Evolutionary conservation across 2,113 vertebrate genomes (phyloP), one percentile per base, ranked within the genome.

Genomic region (Melanotaenia duboulayi): DNA sequence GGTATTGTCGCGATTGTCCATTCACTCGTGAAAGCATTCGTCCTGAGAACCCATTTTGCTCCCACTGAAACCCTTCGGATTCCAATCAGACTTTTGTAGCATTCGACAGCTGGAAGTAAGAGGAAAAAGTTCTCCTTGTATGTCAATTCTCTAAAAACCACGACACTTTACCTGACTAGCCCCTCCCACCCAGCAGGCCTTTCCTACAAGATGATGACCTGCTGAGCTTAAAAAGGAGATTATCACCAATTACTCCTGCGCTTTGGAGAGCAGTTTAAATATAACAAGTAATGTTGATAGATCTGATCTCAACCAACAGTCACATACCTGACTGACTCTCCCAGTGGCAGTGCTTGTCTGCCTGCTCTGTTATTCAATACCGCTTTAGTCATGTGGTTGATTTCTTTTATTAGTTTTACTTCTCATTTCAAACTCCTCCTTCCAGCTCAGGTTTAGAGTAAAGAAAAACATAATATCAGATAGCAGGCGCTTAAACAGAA

Each of bases 21-120:
- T 55, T 73, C 84, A 71, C 23, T 78, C 28, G 0, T 42, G 51
- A 64, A 11, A 57, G 14, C 39, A 32, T 12, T 78, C 76, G 14
- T 79, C 60, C 51, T 52, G 48, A 62, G 54, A 37, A 20, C 22
- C 74, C 84, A 87, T 91, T 59, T 51, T 65, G 55, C 46, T 65
- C 22, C 56, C 13, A 28, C 4, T 57, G 4, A 64, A 60, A 39
- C 1, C 2, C 62, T 40, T 56, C 52, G 11, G 24, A 55, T 55
- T 68, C 25, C 17, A 28, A 14, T 66, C 52, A 25, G 49, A 49
- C 22, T 25, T 71, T 7, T 63, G 56, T 7, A 23, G 22, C 20
- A 68, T 3, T 71, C 14, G 71, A 44, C 8, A 83, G 68, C 78
- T 80, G 60, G 40, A 82, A 63, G 57, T 59, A 82, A 83, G 13